phyloP scores from a whole-genome alignment of 2,797 vertebrate species.

The Enteromius radiatus region DNA sequence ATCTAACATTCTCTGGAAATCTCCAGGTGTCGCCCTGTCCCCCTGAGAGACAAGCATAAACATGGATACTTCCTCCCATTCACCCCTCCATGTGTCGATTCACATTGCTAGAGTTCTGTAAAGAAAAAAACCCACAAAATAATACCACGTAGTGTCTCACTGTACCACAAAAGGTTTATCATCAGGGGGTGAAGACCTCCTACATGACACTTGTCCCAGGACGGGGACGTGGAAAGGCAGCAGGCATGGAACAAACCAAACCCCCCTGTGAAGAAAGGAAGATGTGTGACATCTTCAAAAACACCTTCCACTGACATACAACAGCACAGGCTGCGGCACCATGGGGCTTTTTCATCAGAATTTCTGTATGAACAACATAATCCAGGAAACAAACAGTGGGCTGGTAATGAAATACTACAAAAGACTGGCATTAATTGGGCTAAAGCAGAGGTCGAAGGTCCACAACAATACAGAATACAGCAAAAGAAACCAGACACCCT shows the following conservation, averaged over 20 bases:
- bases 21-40: neutral
- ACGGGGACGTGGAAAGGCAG: constrained; percentile 47
- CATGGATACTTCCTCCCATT: neutral
- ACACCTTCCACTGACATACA: neutral
- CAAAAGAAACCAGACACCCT: constrained; percentile 22
- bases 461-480: neutral
- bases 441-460: constrained; percentile 8
- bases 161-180: constrained; percentile 65
- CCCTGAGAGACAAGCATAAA: neutral
- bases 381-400: constrained; percentile 12
- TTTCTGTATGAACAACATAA: constrained; percentile 2
- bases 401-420: constrained; percentile 6
- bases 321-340: neutral
- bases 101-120: neutral
- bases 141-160: neutral
- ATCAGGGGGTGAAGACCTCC: constrained; percentile 49
- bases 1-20: neutral
- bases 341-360: constrained; percentile 6
- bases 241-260: constrained; percentile 36
- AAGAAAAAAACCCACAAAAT: constrained; percentile 62
- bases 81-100: neutral
- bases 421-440: constrained; percentile 2
- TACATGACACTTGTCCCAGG: constrained; percentile 44
- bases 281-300: constrained; percentile 32
- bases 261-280: constrained; percentile 29